These are phyloP conservation scores for Zonitis immaculata DNA, from an alignment of 2,888 invertebrate genomes.

Conservation along the genomic window DNA sequence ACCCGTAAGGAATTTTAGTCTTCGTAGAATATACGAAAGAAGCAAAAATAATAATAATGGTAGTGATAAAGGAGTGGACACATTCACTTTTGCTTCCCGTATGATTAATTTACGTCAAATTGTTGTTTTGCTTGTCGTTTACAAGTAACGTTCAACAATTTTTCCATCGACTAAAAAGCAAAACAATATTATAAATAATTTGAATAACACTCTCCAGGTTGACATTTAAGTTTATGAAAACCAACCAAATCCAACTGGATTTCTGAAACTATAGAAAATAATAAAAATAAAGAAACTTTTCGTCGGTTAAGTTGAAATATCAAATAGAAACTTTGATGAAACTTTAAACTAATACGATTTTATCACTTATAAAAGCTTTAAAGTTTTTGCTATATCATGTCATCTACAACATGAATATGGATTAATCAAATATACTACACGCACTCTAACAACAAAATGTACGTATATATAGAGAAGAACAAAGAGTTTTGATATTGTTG, in stretches of 20 bases:
- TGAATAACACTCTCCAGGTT: no score
- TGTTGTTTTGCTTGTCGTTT: not conserved
- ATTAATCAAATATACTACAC: not conserved
- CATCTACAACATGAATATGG: not conserved
- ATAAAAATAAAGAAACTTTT: not conserved
- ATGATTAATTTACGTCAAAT: not conserved
- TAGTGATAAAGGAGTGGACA: no score
- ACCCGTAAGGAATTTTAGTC: no score
- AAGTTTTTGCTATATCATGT: not conserved
- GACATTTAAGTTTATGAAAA: no score
- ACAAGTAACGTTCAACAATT: not conserved
- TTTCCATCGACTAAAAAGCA: no score
- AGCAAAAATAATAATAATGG: no score
- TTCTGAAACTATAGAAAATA: no score
- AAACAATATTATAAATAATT: no score
- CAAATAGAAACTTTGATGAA: not conserved
- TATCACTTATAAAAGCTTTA: not conserved
- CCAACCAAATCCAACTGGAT: no score
- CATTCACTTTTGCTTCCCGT: not conserved
- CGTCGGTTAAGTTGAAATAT: conserved; percentile 2
- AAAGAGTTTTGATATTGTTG: not conserved
- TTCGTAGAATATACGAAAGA: no score
- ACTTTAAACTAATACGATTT: not conserved
- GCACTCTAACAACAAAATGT: not conserved
- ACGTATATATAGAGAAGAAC: not conserved